Base-by-base conservation (phyloP, 2,888 invertebrate genomes). In the Nesidiocoris tenuis region DNA sequence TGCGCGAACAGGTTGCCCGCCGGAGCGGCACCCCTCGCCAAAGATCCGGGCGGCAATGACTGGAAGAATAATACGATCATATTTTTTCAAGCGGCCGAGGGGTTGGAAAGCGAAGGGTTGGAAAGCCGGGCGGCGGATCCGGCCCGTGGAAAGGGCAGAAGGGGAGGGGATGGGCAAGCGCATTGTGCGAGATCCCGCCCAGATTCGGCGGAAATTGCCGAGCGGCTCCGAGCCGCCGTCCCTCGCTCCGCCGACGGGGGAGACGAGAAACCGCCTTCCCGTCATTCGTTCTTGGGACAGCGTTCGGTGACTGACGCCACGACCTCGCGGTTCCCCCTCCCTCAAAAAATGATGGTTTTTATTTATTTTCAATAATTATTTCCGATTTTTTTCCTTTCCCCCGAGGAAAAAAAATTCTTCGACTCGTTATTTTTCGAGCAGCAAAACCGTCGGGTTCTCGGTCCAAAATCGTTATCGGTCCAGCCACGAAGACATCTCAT, bases 281-380 rank as follows among this genome's bases (percentile, higher is more conserved):
- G 72, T 61, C 72, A 72, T 72, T 72, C 72, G 72, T 72, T 61
- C 72, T 72, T 72, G 61, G 72, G 72, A 72, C 72, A 61, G 39
- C 72, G 72, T 72, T 72, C 72, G 72, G 72, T 72, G 61, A 72
- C 72, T 21, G 72, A 22, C 70, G 70, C 24, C 25, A 61, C 72
- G 61, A 72, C 61, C 25, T 19, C 72, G 72, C 72, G 72, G 18
- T n/a, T 54, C 63, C 72, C 72, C 63, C 70, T 39, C 59, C 19
- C 59, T 59, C 3, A 5, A n/a, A 59, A 59, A 17, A 59, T 59
- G 7, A 59, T 59, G 5, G 3, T 59, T 17, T 59, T 59, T 18
- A 59, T 59, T 59, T 59, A 59, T 17, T 59, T n/a, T n/a, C n/a
- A n/a, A n/a, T n/a, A n/a, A n/a, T n/a, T 39, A 39, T 39, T 39